These are phyloP conservation scores for Scomber scombrus DNA, from an alignment of 2,113 vertebrate species.

Conservation along the genomic window DNA sequence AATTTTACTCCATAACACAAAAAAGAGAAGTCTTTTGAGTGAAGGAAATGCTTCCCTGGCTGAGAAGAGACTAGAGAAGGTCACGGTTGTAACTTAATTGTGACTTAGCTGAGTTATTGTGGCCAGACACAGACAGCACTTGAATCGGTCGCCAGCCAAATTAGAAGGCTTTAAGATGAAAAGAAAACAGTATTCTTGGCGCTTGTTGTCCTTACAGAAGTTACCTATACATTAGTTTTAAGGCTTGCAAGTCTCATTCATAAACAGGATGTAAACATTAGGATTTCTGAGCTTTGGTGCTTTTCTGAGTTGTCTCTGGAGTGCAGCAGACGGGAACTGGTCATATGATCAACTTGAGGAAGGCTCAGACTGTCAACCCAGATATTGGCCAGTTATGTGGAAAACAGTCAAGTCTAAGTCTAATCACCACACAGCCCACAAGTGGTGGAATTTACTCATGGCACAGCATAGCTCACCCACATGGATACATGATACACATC, in stretches of 20 bases:
- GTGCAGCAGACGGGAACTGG: conserved; percentile 31
- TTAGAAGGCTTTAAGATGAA: neutral
- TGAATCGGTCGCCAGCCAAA: neutral
- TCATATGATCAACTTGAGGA: conserved; percentile 46
- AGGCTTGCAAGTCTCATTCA: no score
- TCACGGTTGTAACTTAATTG: neutral
- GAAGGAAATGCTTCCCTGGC: neutral
- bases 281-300: neutral
- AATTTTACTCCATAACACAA: neutral
- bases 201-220: neutral
- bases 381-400: conserved; percentile 48
- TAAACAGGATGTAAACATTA: neutral
- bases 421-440: conserved; percentile 24
- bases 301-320: neutral
- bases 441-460: conserved; percentile 12
- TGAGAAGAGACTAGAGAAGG: neutral
- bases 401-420: conserved; percentile 30
- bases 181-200: neutral
- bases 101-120: neutral
- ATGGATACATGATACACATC: neutral
- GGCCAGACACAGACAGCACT: neutral
- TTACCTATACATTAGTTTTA: no score
- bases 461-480: conserved; percentile 6
- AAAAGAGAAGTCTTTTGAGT: neutral
- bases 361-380: neutral